Conservation (phyloP, 2,888 invertebrate genomes). For the Agrochola lychnidis region DNA sequence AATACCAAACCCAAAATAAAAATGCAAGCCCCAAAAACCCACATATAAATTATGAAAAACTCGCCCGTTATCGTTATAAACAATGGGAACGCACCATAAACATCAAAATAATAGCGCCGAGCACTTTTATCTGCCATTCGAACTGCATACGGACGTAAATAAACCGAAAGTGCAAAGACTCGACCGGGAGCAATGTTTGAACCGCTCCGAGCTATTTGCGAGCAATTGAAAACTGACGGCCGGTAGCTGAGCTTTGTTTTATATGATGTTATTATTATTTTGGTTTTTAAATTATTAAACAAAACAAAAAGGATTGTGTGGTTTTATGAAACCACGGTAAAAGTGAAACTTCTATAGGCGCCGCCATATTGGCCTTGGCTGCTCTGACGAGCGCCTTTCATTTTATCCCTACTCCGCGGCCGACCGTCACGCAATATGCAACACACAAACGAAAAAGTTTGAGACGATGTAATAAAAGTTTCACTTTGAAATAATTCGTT, state of each 20-base stretch:
- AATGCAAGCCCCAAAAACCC: constrained; percentile 7
- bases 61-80: constrained; percentile 32
- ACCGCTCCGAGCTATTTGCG: constrained; percentile 33
- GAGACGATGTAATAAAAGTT: too few relatives aligned
- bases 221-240: constrained; percentile 48
- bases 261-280: constrained; percentile 15
- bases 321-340: too few relatives aligned
- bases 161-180: constrained; percentile 60
- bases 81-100: constrained; percentile 55
- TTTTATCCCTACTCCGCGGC: too few relatives aligned
- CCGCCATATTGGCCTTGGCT: too few relatives aligned
- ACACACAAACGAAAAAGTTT: too few relatives aligned
- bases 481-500: not conserved
- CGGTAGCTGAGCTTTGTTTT: constrained; percentile 14
- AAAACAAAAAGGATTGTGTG: too few relatives aligned
- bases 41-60: constrained; percentile 29
- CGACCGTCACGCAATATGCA: too few relatives aligned
- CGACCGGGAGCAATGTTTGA: constrained; percentile 47
- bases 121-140: constrained; percentile 59
- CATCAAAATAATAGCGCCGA: constrained; percentile 59
- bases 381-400: too few relatives aligned
- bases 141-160: constrained; percentile 62
- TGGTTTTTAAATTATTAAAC: not conserved
- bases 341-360: too few relatives aligned
- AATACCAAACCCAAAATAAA: constrained; percentile 4